phyloP scores from a whole-genome alignment of 2,888 invertebrate species.

The Pegoplata infirma region DNA sequence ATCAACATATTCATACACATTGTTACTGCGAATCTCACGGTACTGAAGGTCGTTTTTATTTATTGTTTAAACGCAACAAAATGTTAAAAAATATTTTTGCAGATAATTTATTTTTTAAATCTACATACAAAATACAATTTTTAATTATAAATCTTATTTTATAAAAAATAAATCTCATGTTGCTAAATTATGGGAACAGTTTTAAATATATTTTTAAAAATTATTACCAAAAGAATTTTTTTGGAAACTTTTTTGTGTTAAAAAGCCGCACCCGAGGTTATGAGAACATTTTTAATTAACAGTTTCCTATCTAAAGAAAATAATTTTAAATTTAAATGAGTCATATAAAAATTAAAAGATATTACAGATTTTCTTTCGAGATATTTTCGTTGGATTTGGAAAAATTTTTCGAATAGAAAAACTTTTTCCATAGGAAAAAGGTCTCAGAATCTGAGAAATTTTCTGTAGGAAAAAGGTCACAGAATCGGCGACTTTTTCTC shows the following conservation, averaged over 20 bases:
- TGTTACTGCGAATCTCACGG: conserved; percentile 44
- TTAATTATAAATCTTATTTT: too few species aligned
- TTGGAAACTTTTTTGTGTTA: neutral
- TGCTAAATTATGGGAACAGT: conserved; percentile 34
- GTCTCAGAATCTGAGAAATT: too few species aligned
- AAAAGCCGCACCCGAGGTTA: conserved; percentile 13
- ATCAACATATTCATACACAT: neutral
- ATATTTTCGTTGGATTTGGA: too few species aligned
- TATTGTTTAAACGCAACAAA: conserved; percentile 26
- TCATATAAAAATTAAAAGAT: neutral
- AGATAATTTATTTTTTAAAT: conserved; percentile 11
- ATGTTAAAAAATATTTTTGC: conserved; percentile 7
- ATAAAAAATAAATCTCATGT: conserved; percentile 28
- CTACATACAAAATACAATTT: conserved; percentile 32
- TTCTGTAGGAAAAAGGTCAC: too few species aligned
- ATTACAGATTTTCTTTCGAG: neutral
- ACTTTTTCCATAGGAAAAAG: too few species aligned
- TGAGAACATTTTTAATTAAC: conserved; percentile 3
- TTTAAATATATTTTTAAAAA: neutral
- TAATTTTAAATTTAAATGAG: neutral
- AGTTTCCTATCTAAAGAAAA: neutral
- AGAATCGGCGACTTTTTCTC: too few species aligned
- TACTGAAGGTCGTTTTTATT: conserved; percentile 55
- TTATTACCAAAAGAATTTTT: neutral
- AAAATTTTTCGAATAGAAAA: too few species aligned